Evolutionary conservation across 1,140 invertebrate species (phyloP).

Genomic region (Coelopa frigida): DNA sequence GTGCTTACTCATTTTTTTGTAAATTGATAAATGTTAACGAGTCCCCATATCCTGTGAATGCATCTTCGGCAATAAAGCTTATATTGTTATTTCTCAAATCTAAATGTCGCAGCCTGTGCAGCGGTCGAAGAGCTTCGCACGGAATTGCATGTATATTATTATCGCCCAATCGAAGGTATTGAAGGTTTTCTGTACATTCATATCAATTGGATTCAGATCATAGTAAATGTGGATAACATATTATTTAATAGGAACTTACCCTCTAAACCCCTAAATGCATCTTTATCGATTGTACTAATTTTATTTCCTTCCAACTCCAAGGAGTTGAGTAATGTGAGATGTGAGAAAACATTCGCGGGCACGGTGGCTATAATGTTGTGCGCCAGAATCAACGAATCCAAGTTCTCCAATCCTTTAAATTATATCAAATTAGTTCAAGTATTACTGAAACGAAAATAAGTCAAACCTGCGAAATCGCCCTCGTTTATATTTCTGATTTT

Average conservation of each 20-base stretch:
- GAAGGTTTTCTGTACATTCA: conserved; percentile 62
- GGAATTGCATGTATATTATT: conserved; percentile 78
- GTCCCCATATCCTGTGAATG: conserved; percentile 83
- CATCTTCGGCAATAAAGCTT: conserved; percentile 69
- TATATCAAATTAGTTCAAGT: not conserved
- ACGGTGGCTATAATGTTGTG: conserved; percentile 74
- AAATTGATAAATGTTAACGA: conserved; percentile 85
- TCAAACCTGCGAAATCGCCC: conserved; percentile 72
- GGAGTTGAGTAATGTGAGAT: conserved; percentile 70
- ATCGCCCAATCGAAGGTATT: conserved; percentile 78
- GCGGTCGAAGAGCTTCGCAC: conserved; percentile 66
- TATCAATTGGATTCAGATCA: no score
- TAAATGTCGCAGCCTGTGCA: conserved; percentile 78
- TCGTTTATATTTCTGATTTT: conserved; percentile 66
- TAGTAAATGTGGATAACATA: no score
- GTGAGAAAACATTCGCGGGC: conserved; percentile 70
- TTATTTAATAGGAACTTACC: conserved; percentile 48
- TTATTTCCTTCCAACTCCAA: conserved; percentile 79
- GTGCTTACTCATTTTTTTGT: conserved; percentile 81
- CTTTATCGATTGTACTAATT: conserved; percentile 69
- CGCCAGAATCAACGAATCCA: conserved; percentile 75
- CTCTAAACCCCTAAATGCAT: conserved; percentile 77
- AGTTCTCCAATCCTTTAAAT: conserved; percentile 59
- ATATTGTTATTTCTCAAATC: conserved; percentile 85
- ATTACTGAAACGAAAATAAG: not conserved